phyloP scores from a whole-genome alignment of 2,888 invertebrate genomes.

The Drosophila emarginata region DNA sequence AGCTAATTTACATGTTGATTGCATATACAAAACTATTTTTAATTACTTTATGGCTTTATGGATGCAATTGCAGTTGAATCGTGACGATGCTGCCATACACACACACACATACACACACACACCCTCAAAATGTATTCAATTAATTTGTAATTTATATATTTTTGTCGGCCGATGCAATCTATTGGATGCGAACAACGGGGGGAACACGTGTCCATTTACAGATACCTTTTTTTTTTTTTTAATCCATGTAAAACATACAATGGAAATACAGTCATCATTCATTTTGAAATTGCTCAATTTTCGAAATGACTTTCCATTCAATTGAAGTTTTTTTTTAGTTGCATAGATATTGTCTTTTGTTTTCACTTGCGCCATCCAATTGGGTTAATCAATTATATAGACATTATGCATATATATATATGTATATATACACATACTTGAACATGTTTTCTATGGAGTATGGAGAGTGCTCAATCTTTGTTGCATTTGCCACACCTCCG shows the following conservation, averaged over 20 bases:
- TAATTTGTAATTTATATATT: slow-evolving; percentile 51
- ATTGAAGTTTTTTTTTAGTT: slow-evolving; percentile 42
- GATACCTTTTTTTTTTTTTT: neutral
- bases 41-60: slow-evolving; percentile 26
- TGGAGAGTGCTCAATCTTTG: slow-evolving; percentile 40
- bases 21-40: slow-evolving; percentile 40
- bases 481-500: slow-evolving; percentile 33
- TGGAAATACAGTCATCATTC: slow-evolving; percentile 29
- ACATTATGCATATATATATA: slow-evolving; percentile 20
- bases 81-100: slow-evolving; percentile 37
- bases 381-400: slow-evolving; percentile 51
- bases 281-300: slow-evolving; percentile 42
- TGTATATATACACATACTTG: neutral
- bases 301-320: slow-evolving; percentile 50
- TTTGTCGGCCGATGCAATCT: slow-evolving; percentile 19
- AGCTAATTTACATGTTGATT: slow-evolving; percentile 66
- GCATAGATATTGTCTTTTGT: slow-evolving; percentile 43
- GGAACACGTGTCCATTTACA: slow-evolving; percentile 26
- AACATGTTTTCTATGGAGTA: slow-evolving; percentile 7
- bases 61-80: slow-evolving; percentile 2
- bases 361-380: slow-evolving; percentile 52
- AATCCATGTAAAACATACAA: slow-evolving; percentile 15
- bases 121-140: slow-evolving; percentile 26
- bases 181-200: neutral
- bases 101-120: too few species aligned